These are phyloP conservation scores for Acanthurus leucopareius DNA, from an alignment of 2,797 vertebrate species.

Conservation along the genomic window DNA sequence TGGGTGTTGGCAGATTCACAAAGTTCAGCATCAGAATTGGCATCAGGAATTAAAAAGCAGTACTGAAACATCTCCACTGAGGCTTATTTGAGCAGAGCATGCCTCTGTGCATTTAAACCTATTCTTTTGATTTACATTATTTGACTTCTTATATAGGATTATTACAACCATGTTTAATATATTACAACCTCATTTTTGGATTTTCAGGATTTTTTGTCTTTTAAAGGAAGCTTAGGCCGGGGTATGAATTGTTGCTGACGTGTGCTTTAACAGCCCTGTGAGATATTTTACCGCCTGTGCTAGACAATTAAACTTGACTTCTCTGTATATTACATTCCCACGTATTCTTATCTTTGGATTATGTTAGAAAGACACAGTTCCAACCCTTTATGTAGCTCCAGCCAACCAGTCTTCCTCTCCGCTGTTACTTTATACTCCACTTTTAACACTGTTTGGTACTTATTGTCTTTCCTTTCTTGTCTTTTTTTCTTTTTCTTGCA, in stretches of 20 bases:
- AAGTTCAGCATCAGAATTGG: not conserved
- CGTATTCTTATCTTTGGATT: constrained; percentile 52
- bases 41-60: too few species aligned
- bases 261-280: constrained; percentile 19
- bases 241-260: constrained; percentile 14
- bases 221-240: constrained; percentile 17
- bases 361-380: constrained; percentile 30
- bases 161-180: too few species aligned
- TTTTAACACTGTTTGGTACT: constrained; percentile 39
- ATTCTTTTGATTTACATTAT: too few species aligned
- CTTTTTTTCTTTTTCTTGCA: constrained; percentile 19
- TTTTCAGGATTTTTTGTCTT: constrained; percentile 36
- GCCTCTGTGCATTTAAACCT: not conserved
- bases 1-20: not conserved
- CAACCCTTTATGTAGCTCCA: constrained; percentile 42
- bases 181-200: not conserved
- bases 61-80: not conserved
- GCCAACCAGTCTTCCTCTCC: constrained; percentile 47
- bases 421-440: constrained; percentile 45
- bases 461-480: constrained; percentile 19
- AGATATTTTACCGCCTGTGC: constrained; percentile 32
- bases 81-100: constrained; percentile 29
- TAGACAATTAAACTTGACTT: constrained; percentile 49
- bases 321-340: constrained; percentile 44
- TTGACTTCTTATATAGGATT: too few species aligned